Evolutionary conservation across 2,888 invertebrate species (phyloP).

Genomic region (Cepaea hortensis): DNA sequence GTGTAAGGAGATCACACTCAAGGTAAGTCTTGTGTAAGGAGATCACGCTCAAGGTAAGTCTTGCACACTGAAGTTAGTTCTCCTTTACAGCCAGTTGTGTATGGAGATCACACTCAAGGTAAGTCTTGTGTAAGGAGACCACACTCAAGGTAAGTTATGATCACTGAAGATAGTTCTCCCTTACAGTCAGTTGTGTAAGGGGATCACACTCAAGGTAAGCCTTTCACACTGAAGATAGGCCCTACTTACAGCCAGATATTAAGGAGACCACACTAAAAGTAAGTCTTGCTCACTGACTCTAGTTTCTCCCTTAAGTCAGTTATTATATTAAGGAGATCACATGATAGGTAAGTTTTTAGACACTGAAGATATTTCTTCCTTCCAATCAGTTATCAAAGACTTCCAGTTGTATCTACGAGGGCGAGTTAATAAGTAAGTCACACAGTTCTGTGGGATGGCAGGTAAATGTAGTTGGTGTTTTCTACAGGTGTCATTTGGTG

Average conservation of each 20-base stretch:
- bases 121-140: constrained; percentile 85
- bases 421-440: too few relatives aligned
- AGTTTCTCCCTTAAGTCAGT: constrained; percentile 79
- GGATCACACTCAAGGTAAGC: constrained; percentile 87
- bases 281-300: constrained; percentile 85
- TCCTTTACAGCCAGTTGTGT: constrained; percentile 82
- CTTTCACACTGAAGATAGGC: constrained; percentile 88
- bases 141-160: constrained; percentile 85
- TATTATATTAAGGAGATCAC: constrained; percentile 88
- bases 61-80: constrained; percentile 85
- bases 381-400: constrained; percentile 87
- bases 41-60: constrained; percentile 84
- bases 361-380: constrained; percentile 89
- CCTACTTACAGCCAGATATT: too few relatives aligned
- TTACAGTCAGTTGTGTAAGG: constrained; percentile 84
- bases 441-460: constrained; percentile 76
- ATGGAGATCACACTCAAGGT: constrained; percentile 90
- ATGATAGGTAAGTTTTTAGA: constrained; percentile 83
- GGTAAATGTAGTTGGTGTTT: too few relatives aligned
- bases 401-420: too few relatives aligned
- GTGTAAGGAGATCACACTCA: constrained; percentile 89
- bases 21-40: constrained; percentile 74
- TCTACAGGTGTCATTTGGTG: too few relatives aligned
- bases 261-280: constrained; percentile 89
- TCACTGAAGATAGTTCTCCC: constrained; percentile 83